Evolutionary conservation across 2,113 vertebrate species (phyloP), one percentile per base, ranked within the genome.

Genomic region (Notechis scutatus): DNA sequence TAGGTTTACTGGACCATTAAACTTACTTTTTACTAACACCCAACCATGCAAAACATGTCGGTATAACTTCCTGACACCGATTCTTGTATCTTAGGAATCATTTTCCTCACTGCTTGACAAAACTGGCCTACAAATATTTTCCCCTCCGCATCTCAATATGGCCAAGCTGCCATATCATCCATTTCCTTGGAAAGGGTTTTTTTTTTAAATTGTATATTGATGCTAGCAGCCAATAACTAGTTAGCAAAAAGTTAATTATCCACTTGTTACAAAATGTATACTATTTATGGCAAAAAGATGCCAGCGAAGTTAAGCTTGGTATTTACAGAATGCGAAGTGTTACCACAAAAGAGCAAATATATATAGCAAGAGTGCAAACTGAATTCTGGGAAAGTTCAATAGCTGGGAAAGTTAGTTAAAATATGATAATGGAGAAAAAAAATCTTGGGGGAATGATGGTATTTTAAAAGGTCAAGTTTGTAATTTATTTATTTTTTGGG

Each of bases 181-280:
- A 96, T 96, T 95, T 95, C 56, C 47, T 91, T 88, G 54, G 34
- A 39, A 91, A 95, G 94, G 90, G 93, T 96, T 87, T 88, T 14
- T n/a, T n/a, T n/a, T 64, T n/a, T 5, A 2, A 94, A 96, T 96
- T 93, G 94, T 18, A 96, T 95, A 96, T 92, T 94, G 59, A 61
- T 96, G 94, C 92, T 96, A 92, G 95, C 94, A 94, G 93, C 92
- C 95, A 96, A 89, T 0, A 56, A 95, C 92, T 95, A 95, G 97
- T 95, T 96, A 97, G 74, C 64, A 95, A 97, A 39, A 97, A 94
- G 86, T 93, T 96, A 97, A 97, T 97, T 95, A 96, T 15, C 45
- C 91, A 91, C 94, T 94, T 96, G 95, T 96, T 94, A 93, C 47
- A n/a, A 96, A 96, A 96, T 92, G 88, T 15, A 89, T 93, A 95